Evolutionary conservation across 2,113 vertebrate genomes (phyloP), one percentile per base, ranked within the genome.

Genomic region (Gallinago media): DNA sequence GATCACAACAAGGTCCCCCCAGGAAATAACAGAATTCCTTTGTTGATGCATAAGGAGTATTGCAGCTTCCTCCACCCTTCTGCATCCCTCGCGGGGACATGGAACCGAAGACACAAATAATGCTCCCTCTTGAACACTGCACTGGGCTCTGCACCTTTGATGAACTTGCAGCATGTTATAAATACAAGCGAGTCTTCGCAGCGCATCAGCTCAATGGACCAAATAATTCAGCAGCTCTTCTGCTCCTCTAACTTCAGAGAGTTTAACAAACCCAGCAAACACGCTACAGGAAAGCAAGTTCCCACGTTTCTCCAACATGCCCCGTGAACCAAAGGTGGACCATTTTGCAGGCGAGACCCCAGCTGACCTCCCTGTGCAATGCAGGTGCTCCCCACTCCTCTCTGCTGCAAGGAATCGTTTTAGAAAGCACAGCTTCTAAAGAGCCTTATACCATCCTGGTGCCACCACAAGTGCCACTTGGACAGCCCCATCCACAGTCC

Each of bases 41-140:
- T 49, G n/a, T 17, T 75, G 66, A 70, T 54, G 8, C 31, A 5
- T 44, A 31, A 59, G 36, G 58, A n/a, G 32, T 13, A 7, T 16
- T 38, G 52, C 14, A 31, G 50, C 20, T 85, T 62, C 23, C 31
- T 82, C 78, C 66, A 54, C n/a, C 36, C 58, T 49, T 32, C 49
- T 16, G 29, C 31, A 26, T 26, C 31, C n/a, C 56, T 50, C 2
- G 0, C 0, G 3, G 55, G 27, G 79, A 31, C 0, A 0, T 4
- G 14, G 67, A 76, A 31, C 15, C 0, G 2, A 32, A 71, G 52
- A 15, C 6, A 1, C 0, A 38, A 38, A 1, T 61, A 27, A 5
- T 2, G 1, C 22, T 70, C 58, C 65, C 74, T n/a, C 52, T 0
- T 40, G 40, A 38, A 8, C 3, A 6, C 1, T 14, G 72, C 47